phyloP scores from a whole-genome alignment of 2,888 invertebrate species.

The Taenaris catops region DNA sequence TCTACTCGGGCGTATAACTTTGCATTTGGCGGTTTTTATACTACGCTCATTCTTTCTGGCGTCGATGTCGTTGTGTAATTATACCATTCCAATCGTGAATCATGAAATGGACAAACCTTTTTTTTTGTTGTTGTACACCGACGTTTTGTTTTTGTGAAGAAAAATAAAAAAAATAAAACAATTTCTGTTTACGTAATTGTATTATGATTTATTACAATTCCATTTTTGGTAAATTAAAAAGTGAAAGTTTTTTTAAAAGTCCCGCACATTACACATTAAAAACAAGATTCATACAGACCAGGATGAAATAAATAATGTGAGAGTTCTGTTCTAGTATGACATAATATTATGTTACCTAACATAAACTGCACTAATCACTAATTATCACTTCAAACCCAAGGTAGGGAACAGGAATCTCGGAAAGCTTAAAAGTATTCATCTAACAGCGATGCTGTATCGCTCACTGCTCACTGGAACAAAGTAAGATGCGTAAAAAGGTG shows the following conservation, averaged over 20 bases:
- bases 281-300: slow-evolving; percentile 76
- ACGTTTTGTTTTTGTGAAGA: no score
- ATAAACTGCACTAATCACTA: slow-evolving; percentile 70
- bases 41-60: no score
- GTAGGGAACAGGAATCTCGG: slow-evolving; percentile 73
- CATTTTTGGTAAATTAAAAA: slow-evolving; percentile 63
- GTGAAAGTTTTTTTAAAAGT: slow-evolving; percentile 63
- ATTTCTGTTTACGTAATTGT: slow-evolving; percentile 59
- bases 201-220: slow-evolving; percentile 73
- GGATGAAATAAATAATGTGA: slow-evolving; percentile 76
- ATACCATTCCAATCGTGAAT: no score
- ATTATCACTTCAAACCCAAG: slow-evolving; percentile 76
- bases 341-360: slow-evolving; percentile 64
- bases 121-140: no score
- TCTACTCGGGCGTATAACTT: no score
- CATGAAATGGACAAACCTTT: no score
- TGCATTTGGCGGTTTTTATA: no score
- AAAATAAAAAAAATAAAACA: no score
- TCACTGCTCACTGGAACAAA: slow-evolving; percentile 58
- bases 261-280: slow-evolving; percentile 71
- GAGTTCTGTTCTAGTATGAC: slow-evolving; percentile 64
- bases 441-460: slow-evolving; percentile 49
- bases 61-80: no score
- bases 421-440: slow-evolving; percentile 72
- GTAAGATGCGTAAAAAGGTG: no score